Percentiles rank a stretch among this genome's conserved stretches.
phyloP scores from a whole-genome alignment of 2,113 vertebrate genomes.

The Nothocercus julius region DNA sequence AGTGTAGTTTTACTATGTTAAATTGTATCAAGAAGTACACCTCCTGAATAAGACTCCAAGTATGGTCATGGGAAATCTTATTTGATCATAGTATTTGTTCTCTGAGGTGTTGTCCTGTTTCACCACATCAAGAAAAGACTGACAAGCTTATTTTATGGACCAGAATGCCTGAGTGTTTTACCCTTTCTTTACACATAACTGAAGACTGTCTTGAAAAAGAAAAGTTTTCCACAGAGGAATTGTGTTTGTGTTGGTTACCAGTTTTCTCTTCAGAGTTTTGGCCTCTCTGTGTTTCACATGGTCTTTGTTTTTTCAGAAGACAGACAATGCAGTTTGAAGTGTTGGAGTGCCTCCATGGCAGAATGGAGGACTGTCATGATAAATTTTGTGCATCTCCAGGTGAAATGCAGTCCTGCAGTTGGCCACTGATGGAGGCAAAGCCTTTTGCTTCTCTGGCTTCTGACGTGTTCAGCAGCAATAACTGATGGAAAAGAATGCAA shows the following conservation, averaged over 20 bases:
- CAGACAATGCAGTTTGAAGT: slow-evolving; percentile 41
- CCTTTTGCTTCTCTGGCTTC: not conserved
- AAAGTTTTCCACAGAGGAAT: slow-evolving; percentile 18
- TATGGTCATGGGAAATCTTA: slow-evolving; percentile 5
- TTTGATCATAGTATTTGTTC: slow-evolving; percentile 31
- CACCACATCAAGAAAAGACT: slow-evolving; percentile 18
- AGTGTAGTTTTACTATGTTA: slow-evolving; percentile 17
- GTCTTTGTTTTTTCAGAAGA: slow-evolving; percentile 47
- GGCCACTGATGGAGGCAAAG: not conserved
- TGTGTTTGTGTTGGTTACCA: slow-evolving; percentile 57
- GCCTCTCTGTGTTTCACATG: slow-evolving; percentile 53
- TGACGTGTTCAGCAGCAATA: not conserved
- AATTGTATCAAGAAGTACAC: slow-evolving; percentile 50
- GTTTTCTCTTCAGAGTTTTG: slow-evolving; percentile 56
- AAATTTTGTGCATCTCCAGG: not conserved
- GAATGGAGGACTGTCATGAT: not conserved
- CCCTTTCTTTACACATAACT: slow-evolving; percentile 5
- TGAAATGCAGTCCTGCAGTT: not conserved
- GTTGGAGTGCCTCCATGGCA: not conserved
- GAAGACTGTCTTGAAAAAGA: not conserved
- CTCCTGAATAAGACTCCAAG: slow-evolving; percentile 1
- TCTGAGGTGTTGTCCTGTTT: slow-evolving; percentile 57
- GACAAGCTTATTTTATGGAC: not conserved
- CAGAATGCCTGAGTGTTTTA: not conserved
- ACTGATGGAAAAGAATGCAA: not conserved